A percentile compares a stretch with the other conserved stretches of the same genome.
Conservation (phyloP, 2,888 invertebrate genomes). For the Thera britannica region DNA sequence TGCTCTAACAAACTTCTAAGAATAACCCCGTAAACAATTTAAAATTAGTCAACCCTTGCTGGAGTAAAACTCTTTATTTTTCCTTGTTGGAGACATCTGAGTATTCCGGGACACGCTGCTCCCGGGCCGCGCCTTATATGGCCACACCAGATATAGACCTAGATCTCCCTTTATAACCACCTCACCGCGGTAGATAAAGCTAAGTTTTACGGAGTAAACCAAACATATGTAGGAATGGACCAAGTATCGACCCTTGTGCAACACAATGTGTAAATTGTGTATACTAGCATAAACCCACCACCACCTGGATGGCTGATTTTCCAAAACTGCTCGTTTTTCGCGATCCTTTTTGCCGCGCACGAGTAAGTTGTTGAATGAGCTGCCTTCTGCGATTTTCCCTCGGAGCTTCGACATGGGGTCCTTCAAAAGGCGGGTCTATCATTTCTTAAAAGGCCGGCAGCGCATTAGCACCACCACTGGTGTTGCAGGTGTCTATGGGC, state of each 20-base stretch:
- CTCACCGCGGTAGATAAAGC: slow-evolving; percentile 3
- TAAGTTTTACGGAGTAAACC: background rate
- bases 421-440: too few species aligned
- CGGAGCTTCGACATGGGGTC: too few species aligned
- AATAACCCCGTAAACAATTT: background rate
- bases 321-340: too few species aligned
- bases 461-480: too few species aligned
- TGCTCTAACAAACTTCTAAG: background rate
- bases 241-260: slow-evolving; percentile 1
- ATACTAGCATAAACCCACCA: too few species aligned
- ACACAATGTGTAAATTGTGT: background rate
- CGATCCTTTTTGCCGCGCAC: too few species aligned
- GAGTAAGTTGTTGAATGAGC: too few species aligned
- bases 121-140: slow-evolving; percentile 58
- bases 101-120: slow-evolving; percentile 55
- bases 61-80: background rate
- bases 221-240: background rate
- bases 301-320: too few species aligned
- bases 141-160: slow-evolving; percentile 53
- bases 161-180: slow-evolving; percentile 32
- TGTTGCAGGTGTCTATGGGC: too few species aligned
- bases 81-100: slow-evolving; percentile 52
- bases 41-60: slow-evolving; percentile 2
- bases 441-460: too few species aligned
- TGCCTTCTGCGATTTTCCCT: too few species aligned